Percentiles rank a stretch among this genome's conserved stretches.
These are phyloP conservation scores for Drosophila subobscura DNA, from an alignment of 1,140 invertebrate genomes.

Conservation along the genomic window DNA sequence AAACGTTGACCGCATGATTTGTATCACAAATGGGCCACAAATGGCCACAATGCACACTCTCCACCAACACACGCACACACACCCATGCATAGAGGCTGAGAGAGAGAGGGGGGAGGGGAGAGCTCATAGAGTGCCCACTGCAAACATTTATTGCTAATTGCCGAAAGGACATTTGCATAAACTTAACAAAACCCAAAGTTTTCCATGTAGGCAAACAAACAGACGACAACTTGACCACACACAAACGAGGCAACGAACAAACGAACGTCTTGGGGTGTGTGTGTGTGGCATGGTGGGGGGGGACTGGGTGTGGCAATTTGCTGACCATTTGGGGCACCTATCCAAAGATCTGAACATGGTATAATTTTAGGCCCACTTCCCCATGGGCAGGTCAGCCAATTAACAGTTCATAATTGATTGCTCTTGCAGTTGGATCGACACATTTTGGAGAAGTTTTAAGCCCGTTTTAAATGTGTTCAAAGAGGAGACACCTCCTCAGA, in stretches of 20 bases:
- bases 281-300: constrained; percentile 20
- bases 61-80: constrained; percentile 2
- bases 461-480: constrained; percentile 6
- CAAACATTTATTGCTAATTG: constrained; percentile 82
- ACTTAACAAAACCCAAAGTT: constrained; percentile 79
- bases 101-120: neutral
- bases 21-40: constrained; percentile 78
- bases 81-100: neutral
- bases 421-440: neutral
- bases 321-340: constrained; percentile 19
- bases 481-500: neutral
- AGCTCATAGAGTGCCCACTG: constrained; percentile 39
- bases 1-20: constrained; percentile 77
- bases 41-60: constrained; percentile 54
- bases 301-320: constrained; percentile 41
- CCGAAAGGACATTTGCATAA: constrained; percentile 80
- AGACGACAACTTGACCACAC: constrained; percentile 64
- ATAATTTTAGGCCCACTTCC: constrained; percentile 49
- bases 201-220: constrained; percentile 64
- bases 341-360: constrained; percentile 50
- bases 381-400: constrained; percentile 39
- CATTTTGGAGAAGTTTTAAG: constrained; percentile 2
- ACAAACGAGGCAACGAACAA: constrained; percentile 11
- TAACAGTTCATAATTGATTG: constrained; percentile 68
- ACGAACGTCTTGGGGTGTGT: constrained; percentile 11